Evolutionary conservation across 2,888 invertebrate species (phyloP).

Genomic region (Altica lythri): DNA sequence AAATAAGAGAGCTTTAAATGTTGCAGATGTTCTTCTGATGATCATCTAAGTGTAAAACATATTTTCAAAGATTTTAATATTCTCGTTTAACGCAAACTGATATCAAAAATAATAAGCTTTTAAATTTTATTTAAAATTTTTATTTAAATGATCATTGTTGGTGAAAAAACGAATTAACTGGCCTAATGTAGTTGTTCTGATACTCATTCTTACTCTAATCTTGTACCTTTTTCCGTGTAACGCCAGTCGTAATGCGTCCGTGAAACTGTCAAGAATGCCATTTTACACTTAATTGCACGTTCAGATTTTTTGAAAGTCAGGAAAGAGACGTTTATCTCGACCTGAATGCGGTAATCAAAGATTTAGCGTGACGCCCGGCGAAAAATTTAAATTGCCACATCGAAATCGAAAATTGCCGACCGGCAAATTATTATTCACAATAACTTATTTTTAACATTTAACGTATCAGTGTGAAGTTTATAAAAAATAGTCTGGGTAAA

Average conservation of each 20-base stretch:
- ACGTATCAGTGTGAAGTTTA: too few species aligned
- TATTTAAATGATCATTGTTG: too few species aligned
- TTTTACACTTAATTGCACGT: constrained; percentile 16
- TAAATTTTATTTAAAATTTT: too few species aligned
- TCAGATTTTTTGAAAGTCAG: constrained; percentile 5
- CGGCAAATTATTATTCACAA: constrained; percentile 6
- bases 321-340: constrained; percentile 12
- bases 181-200: background rate
- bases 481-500: too few species aligned
- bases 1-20: too few species aligned
- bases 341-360: constrained; percentile 14
- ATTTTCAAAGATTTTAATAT: too few species aligned
- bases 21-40: too few species aligned
- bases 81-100: too few species aligned
- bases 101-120: too few species aligned
- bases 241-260: constrained; percentile 6
- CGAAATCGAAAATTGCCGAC: constrained; percentile 8
- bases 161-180: too few species aligned
- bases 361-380: constrained; percentile 14
- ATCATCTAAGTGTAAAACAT: too few species aligned
- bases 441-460: too few species aligned
- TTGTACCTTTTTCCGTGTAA: constrained; percentile 13
- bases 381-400: constrained; percentile 13
- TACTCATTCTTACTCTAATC: constrained; percentile 2
- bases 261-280: constrained; percentile 20